A percentile compares a stretch with the other conserved stretches of the same genome.
Conservation (phyloP, 2,113 vertebrate species). For the Misgurnus mizolepis region DNA sequence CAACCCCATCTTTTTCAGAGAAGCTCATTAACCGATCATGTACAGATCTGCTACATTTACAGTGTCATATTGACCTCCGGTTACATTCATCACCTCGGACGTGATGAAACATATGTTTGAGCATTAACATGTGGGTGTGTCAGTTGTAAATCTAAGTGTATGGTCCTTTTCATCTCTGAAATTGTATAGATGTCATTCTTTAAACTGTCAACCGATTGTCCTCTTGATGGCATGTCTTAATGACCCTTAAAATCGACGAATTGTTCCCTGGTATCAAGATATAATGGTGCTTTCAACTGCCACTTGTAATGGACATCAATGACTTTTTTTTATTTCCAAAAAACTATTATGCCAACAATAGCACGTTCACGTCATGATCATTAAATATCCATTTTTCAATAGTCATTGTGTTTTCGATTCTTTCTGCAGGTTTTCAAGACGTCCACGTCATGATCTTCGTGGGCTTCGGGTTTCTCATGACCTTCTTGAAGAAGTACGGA, state of each 20-base stretch:
- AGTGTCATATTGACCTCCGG: not conserved
- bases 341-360: too few species aligned
- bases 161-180: not conserved
- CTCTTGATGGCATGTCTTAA: too few species aligned
- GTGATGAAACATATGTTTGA: not conserved
- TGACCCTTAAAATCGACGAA: too few species aligned
- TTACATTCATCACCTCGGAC: not conserved
- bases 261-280: too few species aligned
- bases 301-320: too few species aligned
- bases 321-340: too few species aligned
- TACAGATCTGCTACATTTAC: not conserved
- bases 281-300: too few species aligned
- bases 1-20: not conserved
- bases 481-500: slow-evolving; percentile 91
- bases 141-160: not conserved
- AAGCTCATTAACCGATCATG: not conserved
- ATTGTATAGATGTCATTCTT: not conserved
- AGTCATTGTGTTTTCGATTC: not conserved
- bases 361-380: too few species aligned
- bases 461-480: slow-evolving; percentile 98
- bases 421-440: slow-evolving; percentile 88
- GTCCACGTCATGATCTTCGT: slow-evolving; percentile 99
- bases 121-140: not conserved
- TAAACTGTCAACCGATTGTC: too few species aligned
- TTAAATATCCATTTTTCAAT: too few species aligned